Conservation (phyloP, 2,797 vertebrate species). For the Mormyrus hasselquistii region DNA sequence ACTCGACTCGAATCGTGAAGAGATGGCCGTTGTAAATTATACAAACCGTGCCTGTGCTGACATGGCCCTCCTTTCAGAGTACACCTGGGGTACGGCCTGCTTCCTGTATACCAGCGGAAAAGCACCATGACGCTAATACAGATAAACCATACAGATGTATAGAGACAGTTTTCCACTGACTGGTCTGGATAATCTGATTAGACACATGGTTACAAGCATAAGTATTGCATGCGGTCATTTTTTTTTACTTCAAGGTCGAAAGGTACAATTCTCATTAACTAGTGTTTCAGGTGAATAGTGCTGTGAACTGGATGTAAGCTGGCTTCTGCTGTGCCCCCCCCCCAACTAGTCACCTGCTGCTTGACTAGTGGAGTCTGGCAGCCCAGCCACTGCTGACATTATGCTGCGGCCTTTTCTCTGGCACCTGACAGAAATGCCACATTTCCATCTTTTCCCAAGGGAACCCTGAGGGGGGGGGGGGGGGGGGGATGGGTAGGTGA, state of each 20-base stretch:
- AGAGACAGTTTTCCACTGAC: not conserved
- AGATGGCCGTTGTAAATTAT: not conserved
- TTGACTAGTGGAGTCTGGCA: not conserved
- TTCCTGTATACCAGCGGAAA: not conserved
- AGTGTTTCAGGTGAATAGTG: not conserved
- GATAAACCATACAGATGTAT: not conserved
- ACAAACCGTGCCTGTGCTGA: not conserved
- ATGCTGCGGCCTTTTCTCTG: slow-evolving; percentile 54
- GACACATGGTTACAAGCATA: not conserved
- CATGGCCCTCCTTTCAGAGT: not conserved
- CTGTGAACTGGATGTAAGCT: not conserved
- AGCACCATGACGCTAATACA: not conserved
- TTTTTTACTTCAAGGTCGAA: not conserved
- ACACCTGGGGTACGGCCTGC: not conserved
- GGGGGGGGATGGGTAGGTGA: slow-evolving; percentile 21
- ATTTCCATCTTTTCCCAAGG: slow-evolving; percentile 52
- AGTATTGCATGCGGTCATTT: not conserved
- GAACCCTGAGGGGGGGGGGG: slow-evolving; percentile 32
- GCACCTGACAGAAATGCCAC: slow-evolving; percentile 58
- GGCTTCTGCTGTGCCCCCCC: not conserved
- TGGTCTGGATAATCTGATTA: not conserved
- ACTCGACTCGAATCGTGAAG: not conserved
- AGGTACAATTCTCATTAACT: not conserved
- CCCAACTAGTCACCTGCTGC: not conserved
- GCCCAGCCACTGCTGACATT: slow-evolving; percentile 45